Evolutionary conservation across 2,797 vertebrate genomes (phyloP), one percentile per base, ranked within the genome.

Genomic region (Mastacembelus armatus): DNA sequence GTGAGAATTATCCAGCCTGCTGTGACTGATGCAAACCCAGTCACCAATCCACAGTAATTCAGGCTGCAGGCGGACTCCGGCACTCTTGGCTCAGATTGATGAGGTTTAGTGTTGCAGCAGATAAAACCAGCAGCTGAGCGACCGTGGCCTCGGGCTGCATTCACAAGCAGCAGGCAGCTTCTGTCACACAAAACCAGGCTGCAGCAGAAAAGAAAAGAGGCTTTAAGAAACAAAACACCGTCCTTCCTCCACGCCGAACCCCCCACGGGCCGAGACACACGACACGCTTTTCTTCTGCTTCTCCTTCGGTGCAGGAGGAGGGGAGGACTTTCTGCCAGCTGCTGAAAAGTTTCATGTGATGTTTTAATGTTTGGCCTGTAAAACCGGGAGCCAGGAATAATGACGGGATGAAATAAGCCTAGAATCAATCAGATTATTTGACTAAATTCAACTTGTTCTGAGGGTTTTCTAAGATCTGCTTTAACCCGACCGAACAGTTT

Each of bases 191-290:
- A 19, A 29, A 16, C 24, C 47, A 19, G 60, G 66, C 45, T 14
- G 60, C 49, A 58, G 68, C 67, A 64, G 38, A 45, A 21, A 58
- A 62, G 61, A 71, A 49, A 66, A 42, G 47, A 71, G 16, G 57
- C 56, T 61, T 45, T 10, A 30, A 45, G 78, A 77, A 77, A 80
- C 72, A 68, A 76, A 80, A 73, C 67, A 56, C 60, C 40, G 16
- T 2, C 72, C 67, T 29, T 26, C 72, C 54, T 56, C 63, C 56
- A 49, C 61, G 55, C 12, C 32, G 19, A 65, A 44, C 52, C 71
- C 47, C 71, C 77, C 44, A 58, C 16, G 9, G 38, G 52, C 49
- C 24, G 24, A 15, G 65, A 73, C 70, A 78, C 60, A 75, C 52
- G 71, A 67, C 77, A 55, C 48, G 48, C 57, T 69, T 64, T 52